These are phyloP conservation scores for Melolontha melolontha DNA, from an alignment of 2,888 invertebrate genomes.

Conservation along the genomic window DNA sequence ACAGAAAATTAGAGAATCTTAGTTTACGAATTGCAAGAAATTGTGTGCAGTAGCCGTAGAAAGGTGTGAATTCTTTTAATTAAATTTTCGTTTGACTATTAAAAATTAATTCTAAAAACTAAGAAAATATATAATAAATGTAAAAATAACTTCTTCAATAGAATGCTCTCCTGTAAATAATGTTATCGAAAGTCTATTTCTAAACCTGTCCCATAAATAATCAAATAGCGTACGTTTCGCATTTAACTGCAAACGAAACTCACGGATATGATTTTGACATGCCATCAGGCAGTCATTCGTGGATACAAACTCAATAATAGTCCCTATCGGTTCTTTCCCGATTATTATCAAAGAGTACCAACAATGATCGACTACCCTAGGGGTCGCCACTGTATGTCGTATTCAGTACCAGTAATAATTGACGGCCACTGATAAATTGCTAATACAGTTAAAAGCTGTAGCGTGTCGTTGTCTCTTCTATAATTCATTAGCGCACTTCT, in stretches of 20 bases:
- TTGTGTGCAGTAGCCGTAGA: no score
- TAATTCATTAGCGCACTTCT: constrained; percentile 42
- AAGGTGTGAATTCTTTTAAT: no score
- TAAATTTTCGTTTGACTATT: no score
- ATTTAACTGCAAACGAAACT: constrained; percentile 10
- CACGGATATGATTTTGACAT: constrained; percentile 14
- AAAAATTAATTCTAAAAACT: no score
- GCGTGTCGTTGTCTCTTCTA: constrained; percentile 45
- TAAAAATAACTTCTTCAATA: no score
- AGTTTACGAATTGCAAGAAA: no score
- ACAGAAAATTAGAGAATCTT: no score
- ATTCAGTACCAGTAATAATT: constrained; percentile 19
- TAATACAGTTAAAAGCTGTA: constrained; percentile 45
- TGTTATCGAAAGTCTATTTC: constrained; percentile 5
- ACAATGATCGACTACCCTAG: background rate
- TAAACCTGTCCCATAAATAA: constrained; percentile 5
- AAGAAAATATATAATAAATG: no score
- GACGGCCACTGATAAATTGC: constrained; percentile 41
- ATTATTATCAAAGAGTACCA: constrained; percentile 5
- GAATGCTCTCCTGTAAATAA: background rate
- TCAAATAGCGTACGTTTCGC: constrained; percentile 24
- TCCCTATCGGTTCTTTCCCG: constrained; percentile 2
- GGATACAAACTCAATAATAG: constrained; percentile 8
- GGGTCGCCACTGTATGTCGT: constrained; percentile 2
- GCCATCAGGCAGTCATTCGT: constrained; percentile 18